phyloP scores from a whole-genome alignment of 2,888 invertebrate genomes.

The Rosalia funebris region DNA sequence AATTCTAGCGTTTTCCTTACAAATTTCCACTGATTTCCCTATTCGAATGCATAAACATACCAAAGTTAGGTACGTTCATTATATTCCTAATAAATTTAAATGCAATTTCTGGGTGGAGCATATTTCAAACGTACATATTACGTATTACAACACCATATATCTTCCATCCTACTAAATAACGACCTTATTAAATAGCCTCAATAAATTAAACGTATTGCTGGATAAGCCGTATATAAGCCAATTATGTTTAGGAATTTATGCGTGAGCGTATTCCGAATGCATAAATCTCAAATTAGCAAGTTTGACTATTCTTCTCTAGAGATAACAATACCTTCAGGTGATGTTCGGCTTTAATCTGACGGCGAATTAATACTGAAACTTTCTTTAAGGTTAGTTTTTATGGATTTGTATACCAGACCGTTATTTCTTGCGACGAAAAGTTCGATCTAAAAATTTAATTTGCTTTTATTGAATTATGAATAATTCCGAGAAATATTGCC shows the following conservation, averaged over 20 bases:
- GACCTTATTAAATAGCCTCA: not conserved
- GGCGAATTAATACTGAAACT: too few species aligned
- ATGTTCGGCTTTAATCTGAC: too few species aligned
- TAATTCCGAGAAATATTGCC: too few species aligned
- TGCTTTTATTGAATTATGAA: too few species aligned
- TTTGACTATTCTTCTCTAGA: too few species aligned
- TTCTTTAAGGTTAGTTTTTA: too few species aligned
- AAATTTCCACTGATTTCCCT: not conserved
- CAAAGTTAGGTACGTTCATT: not conserved
- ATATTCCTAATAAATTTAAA: not conserved
- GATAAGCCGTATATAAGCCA: not conserved
- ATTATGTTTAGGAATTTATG: not conserved
- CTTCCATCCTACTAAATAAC: not conserved
- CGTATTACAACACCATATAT: not conserved
- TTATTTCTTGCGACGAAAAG: too few species aligned
- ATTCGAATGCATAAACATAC: not conserved
- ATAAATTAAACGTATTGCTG: not conserved
- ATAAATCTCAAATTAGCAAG: too few species aligned
- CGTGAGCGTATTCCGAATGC: too few species aligned
- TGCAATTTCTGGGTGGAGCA: not conserved
- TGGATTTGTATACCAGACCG: too few species aligned
- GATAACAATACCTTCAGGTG: too few species aligned
- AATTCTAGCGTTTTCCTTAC: not conserved
- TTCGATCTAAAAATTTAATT: too few species aligned
- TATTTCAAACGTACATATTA: not conserved